Conservation (phyloP, 2,113 vertebrate genomes). For the Corythornis cristatus region DNA sequence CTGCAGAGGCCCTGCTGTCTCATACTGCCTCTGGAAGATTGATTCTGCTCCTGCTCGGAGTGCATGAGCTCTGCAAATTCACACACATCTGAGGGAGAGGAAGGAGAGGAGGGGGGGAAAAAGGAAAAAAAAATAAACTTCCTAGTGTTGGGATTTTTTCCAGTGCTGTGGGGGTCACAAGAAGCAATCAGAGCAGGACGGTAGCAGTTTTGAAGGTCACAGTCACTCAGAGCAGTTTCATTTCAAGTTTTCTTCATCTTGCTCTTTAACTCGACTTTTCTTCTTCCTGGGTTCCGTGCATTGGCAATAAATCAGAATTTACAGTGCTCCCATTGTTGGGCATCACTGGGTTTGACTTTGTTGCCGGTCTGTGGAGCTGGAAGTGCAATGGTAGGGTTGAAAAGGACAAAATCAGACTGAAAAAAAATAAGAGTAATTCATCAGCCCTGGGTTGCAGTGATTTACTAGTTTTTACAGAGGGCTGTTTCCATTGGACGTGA, state of each 20-base stretch:
- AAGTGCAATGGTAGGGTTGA: background rate
- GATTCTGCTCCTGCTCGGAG: background rate
- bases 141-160: background rate
- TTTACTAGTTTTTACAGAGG: background rate
- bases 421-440: background rate
- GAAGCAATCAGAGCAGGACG: background rate
- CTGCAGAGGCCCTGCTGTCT: background rate
- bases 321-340: background rate
- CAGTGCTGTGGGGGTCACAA: background rate
- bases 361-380: background rate
- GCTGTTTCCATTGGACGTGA: background rate
- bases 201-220: slow-evolving; percentile 55
- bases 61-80: background rate
- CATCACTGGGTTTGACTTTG: background rate
- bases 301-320: background rate
- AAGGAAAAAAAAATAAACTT: background rate
- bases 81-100: background rate
- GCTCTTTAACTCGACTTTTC: background rate
- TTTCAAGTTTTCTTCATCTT: slow-evolving; percentile 20
- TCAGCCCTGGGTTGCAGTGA: background rate
- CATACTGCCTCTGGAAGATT: background rate
- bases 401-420: slow-evolving; percentile 9
- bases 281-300: background rate
- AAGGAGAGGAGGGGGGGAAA: background rate
- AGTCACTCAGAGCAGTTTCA: background rate